Percentiles rank a stretch among this genome's conserved stretches.
Evolutionary conservation across 37 sponge, comb jelly and placozoan species (phyloP).

Genomic region (Beroe forskalii): DNA sequence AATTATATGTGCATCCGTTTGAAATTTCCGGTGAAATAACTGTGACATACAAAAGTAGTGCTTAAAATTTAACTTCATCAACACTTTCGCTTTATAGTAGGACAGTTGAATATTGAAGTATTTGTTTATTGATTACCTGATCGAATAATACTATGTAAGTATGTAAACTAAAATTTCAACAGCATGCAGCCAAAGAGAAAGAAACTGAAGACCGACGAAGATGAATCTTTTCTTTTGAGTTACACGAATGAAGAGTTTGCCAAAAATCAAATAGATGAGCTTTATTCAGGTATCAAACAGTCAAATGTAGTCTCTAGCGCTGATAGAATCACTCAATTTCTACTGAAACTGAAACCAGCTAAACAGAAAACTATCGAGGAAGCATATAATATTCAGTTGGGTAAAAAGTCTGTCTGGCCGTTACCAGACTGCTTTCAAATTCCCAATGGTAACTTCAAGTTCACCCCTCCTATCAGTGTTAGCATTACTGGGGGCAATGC

Average conservation of each 20-base stretch:
- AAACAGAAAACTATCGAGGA: slow-evolving; percentile 46
- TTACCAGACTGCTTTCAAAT: neutral
- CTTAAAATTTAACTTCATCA: too few species aligned
- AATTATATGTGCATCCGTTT: too few species aligned
- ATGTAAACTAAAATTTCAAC: too few species aligned
- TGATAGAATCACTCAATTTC: neutral
- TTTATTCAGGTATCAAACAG: slow-evolving; percentile 18
- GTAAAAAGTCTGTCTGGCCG: slow-evolving; percentile 52
- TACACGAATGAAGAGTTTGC: slow-evolving; percentile 5
- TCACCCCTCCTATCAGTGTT: neutral
- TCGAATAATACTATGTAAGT: too few species aligned
- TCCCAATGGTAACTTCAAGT: slow-evolving; percentile 51
- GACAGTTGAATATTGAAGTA: too few species aligned
- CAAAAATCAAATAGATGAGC: slow-evolving; percentile 8
- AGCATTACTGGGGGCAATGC: neutral
- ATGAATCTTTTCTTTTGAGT: neutral
- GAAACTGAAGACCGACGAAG: slow-evolving; percentile 13
- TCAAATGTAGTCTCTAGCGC: neutral
- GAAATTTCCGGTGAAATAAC: too few species aligned
- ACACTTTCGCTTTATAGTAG: too few species aligned
- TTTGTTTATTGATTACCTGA: too few species aligned
- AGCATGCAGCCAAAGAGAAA: slow-evolving; percentile 40
- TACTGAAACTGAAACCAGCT: neutral
- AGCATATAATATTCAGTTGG: neutral
- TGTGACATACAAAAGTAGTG: too few species aligned